Conservation (phyloP, 2,113 vertebrate species). For the Ceyx melanurus region DNA sequence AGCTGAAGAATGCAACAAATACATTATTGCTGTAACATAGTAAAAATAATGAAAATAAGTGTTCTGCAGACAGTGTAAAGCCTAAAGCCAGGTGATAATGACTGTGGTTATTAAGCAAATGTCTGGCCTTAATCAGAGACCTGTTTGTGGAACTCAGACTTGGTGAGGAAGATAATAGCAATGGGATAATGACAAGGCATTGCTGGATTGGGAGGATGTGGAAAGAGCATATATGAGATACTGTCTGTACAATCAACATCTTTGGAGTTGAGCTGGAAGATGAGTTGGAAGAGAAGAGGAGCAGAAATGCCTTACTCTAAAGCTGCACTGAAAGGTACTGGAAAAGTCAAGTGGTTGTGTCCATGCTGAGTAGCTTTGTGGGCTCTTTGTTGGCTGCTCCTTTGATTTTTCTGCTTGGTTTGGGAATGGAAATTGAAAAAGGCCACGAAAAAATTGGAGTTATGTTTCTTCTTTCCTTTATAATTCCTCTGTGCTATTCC, state of each 20-base stretch:
- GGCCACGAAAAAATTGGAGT: background rate
- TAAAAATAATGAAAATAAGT: background rate
- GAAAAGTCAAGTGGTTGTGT: background rate
- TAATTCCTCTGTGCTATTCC: background rate
- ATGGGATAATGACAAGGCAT: constrained; percentile 18
- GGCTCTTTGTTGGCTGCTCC: background rate
- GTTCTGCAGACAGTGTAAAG: background rate
- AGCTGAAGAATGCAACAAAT: background rate
- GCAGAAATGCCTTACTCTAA: background rate
- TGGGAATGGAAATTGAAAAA: background rate
- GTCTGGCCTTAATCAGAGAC: constrained; percentile 20
- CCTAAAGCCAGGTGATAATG: background rate
- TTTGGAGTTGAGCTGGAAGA: background rate
- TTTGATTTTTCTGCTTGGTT: background rate
- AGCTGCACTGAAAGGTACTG: constrained; percentile 36
- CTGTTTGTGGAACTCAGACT: background rate
- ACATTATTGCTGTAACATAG: background rate
- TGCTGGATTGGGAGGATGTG: background rate
- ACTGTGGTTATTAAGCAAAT: background rate
- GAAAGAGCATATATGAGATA: background rate
- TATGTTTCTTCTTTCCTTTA: background rate
- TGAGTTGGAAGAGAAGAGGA: constrained; percentile 43
- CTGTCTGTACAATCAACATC: background rate
- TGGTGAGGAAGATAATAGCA: constrained; percentile 4
- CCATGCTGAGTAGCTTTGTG: background rate